Base-by-base conservation (phyloP, 2,113 vertebrate genomes). In the Nannospalax galili region DNA sequence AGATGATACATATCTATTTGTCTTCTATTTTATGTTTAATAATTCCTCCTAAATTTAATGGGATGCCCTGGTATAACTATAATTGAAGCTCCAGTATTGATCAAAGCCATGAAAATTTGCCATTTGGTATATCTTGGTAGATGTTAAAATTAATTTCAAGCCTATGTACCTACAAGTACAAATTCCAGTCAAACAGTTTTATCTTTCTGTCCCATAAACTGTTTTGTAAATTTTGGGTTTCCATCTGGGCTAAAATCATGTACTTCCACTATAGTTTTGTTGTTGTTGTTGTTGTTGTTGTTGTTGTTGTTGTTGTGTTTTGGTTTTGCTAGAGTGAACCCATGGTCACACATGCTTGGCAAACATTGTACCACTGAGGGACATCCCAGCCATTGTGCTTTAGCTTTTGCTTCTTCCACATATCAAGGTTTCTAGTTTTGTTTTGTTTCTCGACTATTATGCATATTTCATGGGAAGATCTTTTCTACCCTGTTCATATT, bases 401-500 rank as follows among this genome's bases (percentile, higher is more conserved):
- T 89, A 73, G 14, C 62, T 89, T 88, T 79, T 77, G 17, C 80
- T 86, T 97, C 12, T 64, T 56, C 8, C 32, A 28, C 16, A 42
- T 45, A 56, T 87, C 32, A 78, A 60, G 19, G 5, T 79, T 90
- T 95, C 84, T 65, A 37, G 3, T 35, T 77, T 88, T 84, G 1
- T 56, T 91, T 88, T 40, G n/a, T 40, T 30, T 28, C 40, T 88
- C 81, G 12, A 60, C 73, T 89, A 86, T 82, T 69, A 7, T 65
- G 48, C 15, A 15, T 89, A 69, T 42, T 67, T 94, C 74, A 56
- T 11, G 10, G 17, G 35, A 35, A 88, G n/a, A 7, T 92, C n/a
- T n/a, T 95, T 19, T 96, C 26, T 90, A 91, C 37, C 15, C 14
- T 85, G 22, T 26, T 94, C 19, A 65, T 78, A 84, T 82, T 93